Conservation (phyloP, 35 echinoderm and acorn worm genomes). For the Apostichopus californicus region DNA sequence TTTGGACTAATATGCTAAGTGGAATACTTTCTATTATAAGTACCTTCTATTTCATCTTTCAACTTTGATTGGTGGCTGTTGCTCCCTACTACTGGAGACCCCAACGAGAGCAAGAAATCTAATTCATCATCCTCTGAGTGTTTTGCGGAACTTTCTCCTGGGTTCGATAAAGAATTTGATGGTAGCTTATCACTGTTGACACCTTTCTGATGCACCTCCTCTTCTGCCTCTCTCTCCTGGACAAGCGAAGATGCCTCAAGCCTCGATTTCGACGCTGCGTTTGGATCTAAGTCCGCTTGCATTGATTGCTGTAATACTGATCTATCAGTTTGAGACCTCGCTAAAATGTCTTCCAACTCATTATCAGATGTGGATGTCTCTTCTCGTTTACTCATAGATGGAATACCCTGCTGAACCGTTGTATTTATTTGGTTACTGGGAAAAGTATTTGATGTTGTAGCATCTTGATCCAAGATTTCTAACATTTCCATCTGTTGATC, state of each 20-base stretch:
- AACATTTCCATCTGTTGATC: neutral
- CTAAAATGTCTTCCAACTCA: slow-evolving; percentile 32
- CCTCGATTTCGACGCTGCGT: neutral
- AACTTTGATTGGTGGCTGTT: too few relatives aligned
- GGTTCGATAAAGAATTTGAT: neutral
- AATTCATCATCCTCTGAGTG: neutral
- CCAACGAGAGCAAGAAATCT: slow-evolving; percentile 27
- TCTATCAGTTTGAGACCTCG: neutral
- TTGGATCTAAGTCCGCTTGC: neutral
- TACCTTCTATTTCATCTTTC: neutral
- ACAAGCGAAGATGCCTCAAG: neutral
- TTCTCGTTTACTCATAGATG: neutral
- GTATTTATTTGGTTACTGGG: neutral
- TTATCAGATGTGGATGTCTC: slow-evolving; percentile 2
- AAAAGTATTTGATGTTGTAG: slow-evolving; percentile 9
- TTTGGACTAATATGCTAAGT: neutral
- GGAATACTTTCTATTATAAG: neutral
- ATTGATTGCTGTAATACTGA: neutral
- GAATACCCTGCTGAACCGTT: neutral
- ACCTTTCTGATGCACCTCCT: neutral
- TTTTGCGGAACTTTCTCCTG: neutral
- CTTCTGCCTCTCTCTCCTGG: neutral
- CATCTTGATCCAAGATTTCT: slow-evolving; percentile 40
- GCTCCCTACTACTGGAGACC: neutral
- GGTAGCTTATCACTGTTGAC: neutral